These are phyloP conservation scores for Theodoxus fluviatilis DNA, from an alignment of 2,888 invertebrate genomes.

Conservation along the genomic window DNA sequence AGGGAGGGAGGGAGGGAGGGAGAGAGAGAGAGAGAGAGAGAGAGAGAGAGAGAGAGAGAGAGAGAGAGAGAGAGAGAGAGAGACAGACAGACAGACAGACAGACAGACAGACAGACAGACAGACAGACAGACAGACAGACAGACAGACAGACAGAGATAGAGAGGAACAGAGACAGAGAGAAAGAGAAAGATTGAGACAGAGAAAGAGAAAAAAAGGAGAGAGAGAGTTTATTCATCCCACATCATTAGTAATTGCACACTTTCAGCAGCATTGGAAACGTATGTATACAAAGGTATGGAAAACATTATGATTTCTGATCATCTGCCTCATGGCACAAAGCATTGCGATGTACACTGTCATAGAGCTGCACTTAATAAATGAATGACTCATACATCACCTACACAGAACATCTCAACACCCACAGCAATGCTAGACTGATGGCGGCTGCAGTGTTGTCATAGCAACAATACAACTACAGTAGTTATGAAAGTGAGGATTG, in stretches of 20 bases:
- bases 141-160: not conserved
- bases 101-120: not conserved
- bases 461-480: too few relatives aligned
- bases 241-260: too few relatives aligned
- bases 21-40: not conserved
- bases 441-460: too few relatives aligned
- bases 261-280: too few relatives aligned
- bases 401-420: too few relatives aligned
- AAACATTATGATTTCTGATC: not conserved
- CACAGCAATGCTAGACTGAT: too few relatives aligned
- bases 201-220: not conserved
- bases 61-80: not conserved
- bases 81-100: not conserved
- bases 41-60: not conserved
- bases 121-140: not conserved
- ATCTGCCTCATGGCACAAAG: too few relatives aligned
- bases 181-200: not conserved
- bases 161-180: not conserved
- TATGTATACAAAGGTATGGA: not conserved
- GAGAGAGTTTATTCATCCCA: too few relatives aligned
- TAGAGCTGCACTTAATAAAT: too few relatives aligned
- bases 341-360: too few relatives aligned
- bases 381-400: not conserved
- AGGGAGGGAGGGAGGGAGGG: not conserved
- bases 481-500: too few relatives aligned